Conservation (phyloP, 1,140 invertebrate species). For the Armadillidium nasatum region DNA sequence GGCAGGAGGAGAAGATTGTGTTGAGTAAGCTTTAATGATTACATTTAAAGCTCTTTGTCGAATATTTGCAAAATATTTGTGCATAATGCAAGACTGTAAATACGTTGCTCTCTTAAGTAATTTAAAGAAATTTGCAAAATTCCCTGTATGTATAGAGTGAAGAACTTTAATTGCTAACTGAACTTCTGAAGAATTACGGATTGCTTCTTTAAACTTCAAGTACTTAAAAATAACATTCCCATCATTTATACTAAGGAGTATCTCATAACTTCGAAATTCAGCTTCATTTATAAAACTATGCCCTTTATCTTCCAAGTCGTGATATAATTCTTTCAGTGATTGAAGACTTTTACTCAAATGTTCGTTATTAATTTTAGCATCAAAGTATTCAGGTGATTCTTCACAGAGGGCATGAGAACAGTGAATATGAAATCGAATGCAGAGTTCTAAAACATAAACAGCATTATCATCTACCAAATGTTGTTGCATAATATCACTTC, state of each 20-base stretch:
- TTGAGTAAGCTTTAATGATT: constrained; percentile 52
- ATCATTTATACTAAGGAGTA: constrained; percentile 87
- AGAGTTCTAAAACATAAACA: constrained; percentile 85
- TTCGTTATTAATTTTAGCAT: constrained; percentile 93
- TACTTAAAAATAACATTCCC: constrained; percentile 64
- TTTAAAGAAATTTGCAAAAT: constrained; percentile 87
- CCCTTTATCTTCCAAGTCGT: constrained; percentile 63
- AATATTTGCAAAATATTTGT: constrained; percentile 84
- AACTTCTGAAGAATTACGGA: constrained; percentile 70
- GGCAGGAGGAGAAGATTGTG: constrained; percentile 46
- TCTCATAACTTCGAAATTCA: constrained; percentile 89
- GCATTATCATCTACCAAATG: constrained; percentile 72
- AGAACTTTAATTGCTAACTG: constrained; percentile 77
- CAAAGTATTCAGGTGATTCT: constrained; percentile 79
- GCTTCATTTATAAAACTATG: constrained; percentile 70
- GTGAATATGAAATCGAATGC: constrained; percentile 92
- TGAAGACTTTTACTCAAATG: constrained; percentile 95
- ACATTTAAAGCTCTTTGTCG: constrained; percentile 64
- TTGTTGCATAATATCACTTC: constrained; percentile 97
- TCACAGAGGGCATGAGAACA: constrained; percentile 83
- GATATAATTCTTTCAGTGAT: constrained; percentile 87
- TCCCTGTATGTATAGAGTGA: constrained; percentile 75
- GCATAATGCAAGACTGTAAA: constrained; percentile 81
- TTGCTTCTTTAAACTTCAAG: constrained; percentile 63
- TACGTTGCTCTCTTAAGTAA: constrained; percentile 75